Evolutionary conservation across 2,888 invertebrate species (phyloP).

Genomic region (Drosophila bunnanda): DNA sequence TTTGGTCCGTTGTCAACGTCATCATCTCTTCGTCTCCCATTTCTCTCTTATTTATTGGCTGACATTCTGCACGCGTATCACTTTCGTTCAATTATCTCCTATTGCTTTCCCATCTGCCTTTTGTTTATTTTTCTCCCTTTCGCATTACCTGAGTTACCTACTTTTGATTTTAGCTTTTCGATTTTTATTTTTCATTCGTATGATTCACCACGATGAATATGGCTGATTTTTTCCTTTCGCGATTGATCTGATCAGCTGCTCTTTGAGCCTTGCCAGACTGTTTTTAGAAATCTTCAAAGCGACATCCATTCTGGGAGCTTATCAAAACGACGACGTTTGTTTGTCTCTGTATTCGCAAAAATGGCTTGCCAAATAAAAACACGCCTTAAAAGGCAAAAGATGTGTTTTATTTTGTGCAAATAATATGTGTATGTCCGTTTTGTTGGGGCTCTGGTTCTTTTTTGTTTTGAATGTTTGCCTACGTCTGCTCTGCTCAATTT

Average conservation of each 20-base stretch:
- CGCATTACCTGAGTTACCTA: constrained; percentile 32
- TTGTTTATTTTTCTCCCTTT: constrained; percentile 27
- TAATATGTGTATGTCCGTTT: constrained; percentile 26
- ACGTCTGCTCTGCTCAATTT: constrained; percentile 41
- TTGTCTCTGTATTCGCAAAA: constrained; percentile 43
- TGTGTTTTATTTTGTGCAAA: background rate
- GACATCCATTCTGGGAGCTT: constrained; percentile 49
- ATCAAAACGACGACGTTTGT: constrained; percentile 53
- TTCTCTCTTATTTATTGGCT: constrained; percentile 15
- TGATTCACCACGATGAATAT: constrained; percentile 6
- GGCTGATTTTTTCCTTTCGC: constrained; percentile 3
- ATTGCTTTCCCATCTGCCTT: constrained; percentile 26
- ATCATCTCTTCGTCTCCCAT: constrained; percentile 13
- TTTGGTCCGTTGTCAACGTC: constrained; percentile 38
- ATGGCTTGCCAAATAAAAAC: constrained; percentile 46
- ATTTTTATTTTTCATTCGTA: constrained; percentile 15
- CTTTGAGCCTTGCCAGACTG: constrained; percentile 52
- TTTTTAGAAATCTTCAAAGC: constrained; percentile 27
- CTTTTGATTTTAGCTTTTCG: constrained; percentile 41
- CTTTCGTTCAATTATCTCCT: constrained; percentile 62
- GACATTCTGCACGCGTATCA: constrained; percentile 57
- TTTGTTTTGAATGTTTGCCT: constrained; percentile 30
- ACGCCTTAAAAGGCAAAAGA: constrained; percentile 33
- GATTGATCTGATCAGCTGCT: constrained; percentile 62
- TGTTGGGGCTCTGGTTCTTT: background rate